Base-by-base conservation (phyloP, 2,113 vertebrate species). In the Rhynchopsitta pachyrhyncha region DNA sequence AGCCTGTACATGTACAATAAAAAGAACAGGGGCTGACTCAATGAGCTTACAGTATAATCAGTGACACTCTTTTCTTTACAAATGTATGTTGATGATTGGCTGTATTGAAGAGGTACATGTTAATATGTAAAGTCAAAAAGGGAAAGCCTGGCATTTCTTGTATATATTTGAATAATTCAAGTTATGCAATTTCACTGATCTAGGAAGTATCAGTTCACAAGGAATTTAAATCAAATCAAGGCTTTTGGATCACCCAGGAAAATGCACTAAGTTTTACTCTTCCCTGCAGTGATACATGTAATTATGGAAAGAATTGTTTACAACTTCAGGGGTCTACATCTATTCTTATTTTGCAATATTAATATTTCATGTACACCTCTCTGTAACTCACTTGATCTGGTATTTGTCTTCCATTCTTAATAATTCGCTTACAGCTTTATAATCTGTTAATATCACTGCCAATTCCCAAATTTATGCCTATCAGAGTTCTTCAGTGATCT, bases 231-330 rank as follows among this genome's bases (percentile, higher is more conserved):
- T 82, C 18, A 89, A 92, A 93, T 80, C 17, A 73, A 66, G 11
- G 23, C 17, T 79, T 93, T 53, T 27, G 13, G 15, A 11, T 90
- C 37, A 41, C 15, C 19, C n/a, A 44, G n/a, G 41, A 79, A 90
- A 95, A 95, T 6, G 10, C 16, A 35, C 14, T 39, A 50, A 53
- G 7, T 53, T 95, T 69, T 73, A 68, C 13, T 35, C 31, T 62
- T 95, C 49, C 37, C n/a, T 93, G 49, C 6, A 57, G 16, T 71
- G 33, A 73, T 88, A 94, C 8, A 33, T 62, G 17, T 49, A 91
- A 89, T 62, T 79, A 27, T 17, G 24, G 42, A 75, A 64, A 78
- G 27, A 86, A 75, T 84, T 78, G 88, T 94, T 95, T 93, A 60
- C 62, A 71, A 11, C 12, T 76, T 89, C 42, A 75, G n/a, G 63